Base-by-base conservation (phyloP, 2,888 invertebrate species). In the Volucella inflata region DNA sequence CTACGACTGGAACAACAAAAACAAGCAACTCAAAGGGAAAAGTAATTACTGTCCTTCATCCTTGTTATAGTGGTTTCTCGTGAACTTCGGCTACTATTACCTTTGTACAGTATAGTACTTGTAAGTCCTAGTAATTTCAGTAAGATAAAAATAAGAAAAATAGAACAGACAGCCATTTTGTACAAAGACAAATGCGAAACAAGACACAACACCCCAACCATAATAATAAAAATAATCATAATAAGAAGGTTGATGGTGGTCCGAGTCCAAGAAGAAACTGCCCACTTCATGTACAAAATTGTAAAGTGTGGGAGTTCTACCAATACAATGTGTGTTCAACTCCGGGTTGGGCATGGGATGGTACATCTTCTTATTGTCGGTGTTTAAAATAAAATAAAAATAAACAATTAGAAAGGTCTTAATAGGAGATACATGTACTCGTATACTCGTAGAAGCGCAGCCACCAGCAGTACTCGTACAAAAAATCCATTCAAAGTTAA, bases 21-120 rank as follows among this genome's bases (percentile, higher is more conserved):
- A 21, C 2, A 21, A 21, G 2, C 0, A 2, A 2, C 62, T 68
- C 68, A 83, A 83, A 83, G 62, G 74, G 1, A 30, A 68, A 74
- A 83, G 57, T 74, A 79, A 83, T 83, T 83, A 79, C 67, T 78
- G 78, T 55, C 78, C 72, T 72, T 78, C 59, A 68, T 72, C 78
- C 57, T 65, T 51, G 77, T 67, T 62, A 72, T 30, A 40, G 67
- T 68, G 48, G 40, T 55, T 62, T 79, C 30, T 30, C 30, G 6
- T 30, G 30, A 4, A 6, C 30, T 30, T 68, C 53, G 6, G 17
- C n/a, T 51, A 16, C 14, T 10, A 59, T 59, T 42, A n/a, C 51
- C 10, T 51, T 53, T 67, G 53, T 53, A 16, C 36, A n/a, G 30
- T 12, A n/a, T n/a, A n/a, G n/a, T 3, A 1, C 30, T 30, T 30